Conservation (phyloP, 1,140 invertebrate species). For the Drosophila athabasca region DNA sequence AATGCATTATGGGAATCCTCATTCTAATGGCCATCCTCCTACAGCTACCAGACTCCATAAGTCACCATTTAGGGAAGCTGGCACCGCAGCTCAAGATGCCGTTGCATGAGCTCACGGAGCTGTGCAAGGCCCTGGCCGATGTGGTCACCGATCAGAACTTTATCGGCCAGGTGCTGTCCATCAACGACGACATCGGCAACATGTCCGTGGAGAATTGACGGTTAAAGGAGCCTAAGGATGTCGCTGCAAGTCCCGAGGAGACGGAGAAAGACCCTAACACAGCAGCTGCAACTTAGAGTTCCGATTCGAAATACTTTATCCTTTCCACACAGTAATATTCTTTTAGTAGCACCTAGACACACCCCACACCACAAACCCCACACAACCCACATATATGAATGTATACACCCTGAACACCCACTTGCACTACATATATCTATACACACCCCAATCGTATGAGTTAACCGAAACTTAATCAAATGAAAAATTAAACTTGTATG, state of each 20-base stretch:
- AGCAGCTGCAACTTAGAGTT: slow-evolving; percentile 69
- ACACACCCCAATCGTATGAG: slow-evolving; percentile 54
- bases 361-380: slow-evolving; percentile 11
- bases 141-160: slow-evolving; percentile 90
- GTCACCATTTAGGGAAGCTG: slow-evolving; percentile 87
- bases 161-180: slow-evolving; percentile 88
- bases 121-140: slow-evolving; percentile 87
- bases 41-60: slow-evolving; percentile 86
- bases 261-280: not conserved
- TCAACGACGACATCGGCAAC: slow-evolving; percentile 89
- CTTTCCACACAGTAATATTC: slow-evolving; percentile 55
- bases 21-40: slow-evolving; percentile 13
- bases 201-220: slow-evolving; percentile 90
- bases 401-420: slow-evolving; percentile 37
- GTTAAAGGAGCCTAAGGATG: slow-evolving; percentile 80
- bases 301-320: slow-evolving; percentile 43
- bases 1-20: not conserved
- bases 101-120: slow-evolving; percentile 86
- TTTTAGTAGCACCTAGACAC: slow-evolving; percentile 60
- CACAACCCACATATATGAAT: slow-evolving; percentile 21
- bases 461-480: slow-evolving; percentile 48
- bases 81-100: slow-evolving; percentile 89
- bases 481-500: slow-evolving; percentile 25
- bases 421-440: slow-evolving; percentile 15
- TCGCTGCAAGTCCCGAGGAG: slow-evolving; percentile 46